Base-by-base conservation (phyloP, 2,797 vertebrate species). In the Poecile montanus region DNA sequence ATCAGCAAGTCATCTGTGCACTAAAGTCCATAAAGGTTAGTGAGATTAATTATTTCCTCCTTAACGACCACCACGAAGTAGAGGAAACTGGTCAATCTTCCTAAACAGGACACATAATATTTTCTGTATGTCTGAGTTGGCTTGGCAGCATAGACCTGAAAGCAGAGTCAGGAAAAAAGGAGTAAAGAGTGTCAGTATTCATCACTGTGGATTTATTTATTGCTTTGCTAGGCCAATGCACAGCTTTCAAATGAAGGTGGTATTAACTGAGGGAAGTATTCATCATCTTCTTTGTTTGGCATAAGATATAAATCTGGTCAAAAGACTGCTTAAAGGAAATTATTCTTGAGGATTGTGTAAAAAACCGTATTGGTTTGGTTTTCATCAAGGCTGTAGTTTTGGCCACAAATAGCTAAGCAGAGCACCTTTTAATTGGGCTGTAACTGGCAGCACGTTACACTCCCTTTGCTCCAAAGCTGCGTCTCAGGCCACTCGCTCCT, bases 231-330 rank as follows among this genome's bases (percentile, higher is more conserved):
- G 72, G 88, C 87, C 78, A 83, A 18, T 51, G 60, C 87, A 85
- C 42, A 20, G 88, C 71, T 61, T 92, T 94, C 2, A 0, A 56
- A 25, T 85, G 90, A 92, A 89, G 81, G 84, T 61, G 83, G n/a
- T 83, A 93, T 94, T 87, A 87, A 62, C 86, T 86, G 83, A 87
- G 91, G 85, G 60, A 77, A 56, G 40, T 91, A 92, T 94, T 95
- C 38, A 45, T 91, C 88, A 57, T 80, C 48, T 67, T n/a, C 71
- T 93, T 92, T 96, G 85, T 94, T 91, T 89, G 90, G 60, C 42
- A 15, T 78, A 61, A 91, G 45, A 58, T 67, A 89, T 42, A 82
- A 70, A 73, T 85, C 79, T 87, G 57, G 21, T 91, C 89, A 71
- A 85, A 88, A 93, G 70, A 80, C 68, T 56, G 62, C 85, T 90